Percentiles rank a stretch among this genome's conserved stretches.
Conservation (phyloP, 2,888 invertebrate species). For the Slavum lentiscoides region DNA sequence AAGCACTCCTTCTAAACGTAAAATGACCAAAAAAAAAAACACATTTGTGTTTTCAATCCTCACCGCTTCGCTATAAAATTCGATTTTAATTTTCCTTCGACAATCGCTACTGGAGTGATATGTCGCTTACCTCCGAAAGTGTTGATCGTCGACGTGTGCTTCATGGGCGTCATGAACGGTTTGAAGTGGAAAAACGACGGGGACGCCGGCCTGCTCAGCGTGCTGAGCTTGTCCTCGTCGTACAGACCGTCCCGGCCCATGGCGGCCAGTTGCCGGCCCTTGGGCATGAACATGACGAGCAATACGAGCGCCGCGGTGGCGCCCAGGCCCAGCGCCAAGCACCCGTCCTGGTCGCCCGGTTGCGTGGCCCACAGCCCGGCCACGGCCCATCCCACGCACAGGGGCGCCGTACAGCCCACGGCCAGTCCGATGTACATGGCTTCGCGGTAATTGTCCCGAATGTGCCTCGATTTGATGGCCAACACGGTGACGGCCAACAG, state of each 20-base stretch:
- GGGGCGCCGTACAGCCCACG: conserved; percentile 81
- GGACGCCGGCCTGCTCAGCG: conserved; percentile 65
- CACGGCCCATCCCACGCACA: conserved; percentile 83
- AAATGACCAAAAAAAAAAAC: too few relatives aligned
- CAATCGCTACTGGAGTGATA: too few relatives aligned
- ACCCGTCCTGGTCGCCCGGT: conserved; percentile 76
- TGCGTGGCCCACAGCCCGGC: conserved; percentile 80
- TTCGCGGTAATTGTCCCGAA: conserved; percentile 91
- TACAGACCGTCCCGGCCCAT: conserved; percentile 82
- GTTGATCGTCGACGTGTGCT: conserved; percentile 61
- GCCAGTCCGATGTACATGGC: conserved; percentile 89
- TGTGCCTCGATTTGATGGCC: conserved; percentile 82
- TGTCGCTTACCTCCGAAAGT: conserved; percentile 58
- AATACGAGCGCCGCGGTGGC: conserved; percentile 83
- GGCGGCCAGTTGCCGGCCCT: conserved; percentile 87
- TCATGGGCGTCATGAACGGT: conserved; percentile 69
- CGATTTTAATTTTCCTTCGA: too few relatives aligned
- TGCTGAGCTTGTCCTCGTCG: conserved; percentile 79
- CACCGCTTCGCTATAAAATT: too few relatives aligned
- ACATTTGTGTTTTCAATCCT: too few relatives aligned
- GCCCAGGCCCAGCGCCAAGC: conserved; percentile 86
- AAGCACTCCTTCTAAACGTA: too few relatives aligned
- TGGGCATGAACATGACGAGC: conserved; percentile 91
- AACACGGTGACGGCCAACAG: conserved; percentile 82
- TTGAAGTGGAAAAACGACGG: conserved; percentile 93